Evolutionary conservation across 2,113 vertebrate genomes (phyloP).

Genomic region (Oostethus manadensis): DNA sequence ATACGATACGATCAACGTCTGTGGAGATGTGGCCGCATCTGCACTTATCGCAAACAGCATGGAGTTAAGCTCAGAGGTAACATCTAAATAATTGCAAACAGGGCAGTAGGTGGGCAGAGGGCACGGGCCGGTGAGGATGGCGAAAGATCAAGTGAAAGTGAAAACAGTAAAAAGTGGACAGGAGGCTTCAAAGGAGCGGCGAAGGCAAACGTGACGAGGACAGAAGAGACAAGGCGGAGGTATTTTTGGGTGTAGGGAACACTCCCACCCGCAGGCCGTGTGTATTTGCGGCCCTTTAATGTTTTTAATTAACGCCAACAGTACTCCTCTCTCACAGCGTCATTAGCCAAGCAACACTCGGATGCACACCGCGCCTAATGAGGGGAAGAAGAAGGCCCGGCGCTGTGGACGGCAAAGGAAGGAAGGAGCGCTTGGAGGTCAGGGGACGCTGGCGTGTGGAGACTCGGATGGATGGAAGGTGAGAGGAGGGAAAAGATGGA

Average conservation of each 20-base stretch:
- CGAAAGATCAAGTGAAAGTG: not conserved
- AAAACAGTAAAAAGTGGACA: not conserved
- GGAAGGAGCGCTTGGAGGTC: slow-evolving; percentile 29
- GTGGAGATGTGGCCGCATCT: too few species aligned
- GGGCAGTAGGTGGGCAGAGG: not conserved
- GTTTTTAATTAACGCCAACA: slow-evolving; percentile 71
- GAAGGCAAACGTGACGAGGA: slow-evolving; percentile 9
- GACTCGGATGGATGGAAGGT: slow-evolving; percentile 32
- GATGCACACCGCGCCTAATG: slow-evolving; percentile 15
- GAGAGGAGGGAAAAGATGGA: slow-evolving; percentile 33
- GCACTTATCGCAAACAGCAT: not conserved
- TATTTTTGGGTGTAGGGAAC: slow-evolving; percentile 36
- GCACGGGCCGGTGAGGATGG: not conserved
- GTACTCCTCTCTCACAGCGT: slow-evolving; percentile 51
- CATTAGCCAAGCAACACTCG: slow-evolving; percentile 55
- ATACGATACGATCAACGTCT: not conserved
- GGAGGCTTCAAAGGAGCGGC: slow-evolving; percentile 1
- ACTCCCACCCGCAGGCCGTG: slow-evolving; percentile 46
- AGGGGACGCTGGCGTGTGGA: slow-evolving; percentile 16
- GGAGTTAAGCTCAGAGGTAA: slow-evolving; percentile 23
- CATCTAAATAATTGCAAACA: slow-evolving; percentile 43
- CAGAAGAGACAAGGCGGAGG: slow-evolving; percentile 14
- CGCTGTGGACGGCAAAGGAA: slow-evolving; percentile 11
- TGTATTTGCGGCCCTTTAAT: slow-evolving; percentile 64
- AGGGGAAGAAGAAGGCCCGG: slow-evolving; percentile 1